phyloP scores from a whole-genome alignment of 2,113 vertebrate species.

The Hyperoodon ampullatus region DNA sequence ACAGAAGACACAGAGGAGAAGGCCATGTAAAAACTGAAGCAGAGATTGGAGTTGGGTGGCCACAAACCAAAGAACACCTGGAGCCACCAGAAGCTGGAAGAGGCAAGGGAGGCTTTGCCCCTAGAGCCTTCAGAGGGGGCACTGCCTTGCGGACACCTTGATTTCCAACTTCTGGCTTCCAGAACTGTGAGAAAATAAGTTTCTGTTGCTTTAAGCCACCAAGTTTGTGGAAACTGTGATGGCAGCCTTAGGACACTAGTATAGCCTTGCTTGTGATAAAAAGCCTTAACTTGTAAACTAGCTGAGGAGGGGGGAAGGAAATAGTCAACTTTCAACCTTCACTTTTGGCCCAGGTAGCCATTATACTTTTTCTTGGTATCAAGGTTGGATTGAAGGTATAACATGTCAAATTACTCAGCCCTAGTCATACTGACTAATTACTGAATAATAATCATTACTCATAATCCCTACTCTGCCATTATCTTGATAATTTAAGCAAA shows the following conservation, averaged over 20 bases:
- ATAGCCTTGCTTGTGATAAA: not conserved
- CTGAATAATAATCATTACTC: too few relatives aligned
- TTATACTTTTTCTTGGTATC: not conserved
- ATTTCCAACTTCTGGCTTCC: not conserved
- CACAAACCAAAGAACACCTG: not conserved
- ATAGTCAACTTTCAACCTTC: not conserved
- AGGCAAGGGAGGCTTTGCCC: not conserved
- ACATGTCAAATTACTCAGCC: not conserved
- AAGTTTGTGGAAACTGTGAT: not conserved
- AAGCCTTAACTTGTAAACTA: not conserved
- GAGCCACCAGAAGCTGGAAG: not conserved
- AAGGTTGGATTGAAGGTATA: not conserved
- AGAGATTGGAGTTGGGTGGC: not conserved
- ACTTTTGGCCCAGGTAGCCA: not conserved
- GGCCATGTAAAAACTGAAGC: not conserved
- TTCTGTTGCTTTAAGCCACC: not conserved
- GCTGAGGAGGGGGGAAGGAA: not conserved
- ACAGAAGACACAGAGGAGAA: not conserved
- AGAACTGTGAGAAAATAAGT: not conserved
- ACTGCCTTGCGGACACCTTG: not conserved
- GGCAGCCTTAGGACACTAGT: not conserved
- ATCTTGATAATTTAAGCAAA: not conserved
- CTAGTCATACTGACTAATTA: not conserved
- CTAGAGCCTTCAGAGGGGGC: not conserved
- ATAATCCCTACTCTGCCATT: not conserved